A percentile compares a stretch with the other conserved stretches of the same genome.
These are phyloP conservation scores for Rhinichthys klamathensis DNA, from an alignment of 2,113 vertebrate genomes.

Conservation along the genomic window DNA sequence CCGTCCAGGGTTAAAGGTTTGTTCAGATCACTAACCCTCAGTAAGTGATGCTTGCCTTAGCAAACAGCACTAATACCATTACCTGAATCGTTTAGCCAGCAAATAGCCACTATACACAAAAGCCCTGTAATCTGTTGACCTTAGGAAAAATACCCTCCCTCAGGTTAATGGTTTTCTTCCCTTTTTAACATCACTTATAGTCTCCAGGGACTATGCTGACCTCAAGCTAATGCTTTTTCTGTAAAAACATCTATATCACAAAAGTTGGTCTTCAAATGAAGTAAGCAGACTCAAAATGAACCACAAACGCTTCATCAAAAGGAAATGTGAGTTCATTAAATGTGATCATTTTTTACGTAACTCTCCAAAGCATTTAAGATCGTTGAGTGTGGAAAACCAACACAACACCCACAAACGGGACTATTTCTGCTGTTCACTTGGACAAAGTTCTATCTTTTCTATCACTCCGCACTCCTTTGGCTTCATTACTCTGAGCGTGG, in stretches of 20 bases:
- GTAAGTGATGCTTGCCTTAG: background rate
- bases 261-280: background rate
- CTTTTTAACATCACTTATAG: slow-evolving; percentile 1
- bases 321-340: background rate
- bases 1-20: background rate
- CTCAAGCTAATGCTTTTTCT: background rate
- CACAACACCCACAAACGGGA: background rate
- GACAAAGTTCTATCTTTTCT: slow-evolving; percentile 6
- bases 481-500: slow-evolving; percentile 21
- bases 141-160: background rate
- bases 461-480: background rate
- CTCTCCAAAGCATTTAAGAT: background rate
- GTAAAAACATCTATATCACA: background rate
- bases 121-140: slow-evolving; percentile 16
- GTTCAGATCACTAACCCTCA: slow-evolving; percentile 5
- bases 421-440: slow-evolving; percentile 23
- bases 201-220: background rate
- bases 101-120: background rate
- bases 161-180: slow-evolving; percentile 22
- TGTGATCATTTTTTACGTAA: background rate
- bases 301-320: background rate
- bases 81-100: background rate
- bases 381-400: background rate
- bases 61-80: background rate
- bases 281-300: background rate